Evolutionary conservation across 2,797 vertebrate species (phyloP).

Genomic region (Lacerta viridis): DNA sequence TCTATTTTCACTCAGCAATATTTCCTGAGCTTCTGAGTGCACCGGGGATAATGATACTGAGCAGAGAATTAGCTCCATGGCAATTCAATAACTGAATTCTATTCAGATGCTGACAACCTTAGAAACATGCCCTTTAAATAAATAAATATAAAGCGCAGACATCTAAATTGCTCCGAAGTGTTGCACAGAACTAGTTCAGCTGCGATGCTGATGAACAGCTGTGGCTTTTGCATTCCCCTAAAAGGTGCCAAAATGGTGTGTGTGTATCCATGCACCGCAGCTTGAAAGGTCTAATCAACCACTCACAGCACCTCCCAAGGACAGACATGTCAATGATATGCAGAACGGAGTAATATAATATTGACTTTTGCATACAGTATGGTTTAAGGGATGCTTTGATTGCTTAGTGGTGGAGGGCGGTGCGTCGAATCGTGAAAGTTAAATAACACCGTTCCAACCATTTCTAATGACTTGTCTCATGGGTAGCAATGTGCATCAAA

Average conservation of each 20-base stretch:
- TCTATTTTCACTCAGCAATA: neutral
- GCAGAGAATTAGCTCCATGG: slow-evolving; percentile 6
- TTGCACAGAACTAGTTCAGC: slow-evolving; percentile 35
- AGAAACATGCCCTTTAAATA: slow-evolving; percentile 32
- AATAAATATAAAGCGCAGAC: neutral
- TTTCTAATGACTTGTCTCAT: slow-evolving; percentile 71
- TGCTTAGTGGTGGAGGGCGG: slow-evolving; percentile 54
- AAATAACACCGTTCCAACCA: slow-evolving; percentile 63
- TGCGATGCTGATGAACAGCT: slow-evolving; percentile 15
- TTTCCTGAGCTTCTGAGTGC: slow-evolving; percentile 37
- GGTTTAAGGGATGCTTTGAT: slow-evolving; percentile 55
- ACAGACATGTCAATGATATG: slow-evolving; percentile 49
- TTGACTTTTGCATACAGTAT: slow-evolving; percentile 52
- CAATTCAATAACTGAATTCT: slow-evolving; percentile 15
- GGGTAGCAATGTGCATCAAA: slow-evolving; percentile 67
- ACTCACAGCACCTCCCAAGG: neutral
- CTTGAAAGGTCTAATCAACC: slow-evolving; percentile 42
- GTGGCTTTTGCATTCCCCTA: slow-evolving; percentile 11
- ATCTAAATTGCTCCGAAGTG: slow-evolving; percentile 13
- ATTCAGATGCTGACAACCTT: slow-evolving; percentile 14
- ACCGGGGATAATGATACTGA: neutral
- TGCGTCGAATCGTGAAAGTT: slow-evolving; percentile 68
- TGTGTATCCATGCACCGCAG: neutral
- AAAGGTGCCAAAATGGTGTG: slow-evolving; percentile 9
- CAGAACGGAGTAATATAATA: slow-evolving; percentile 50